Conservation (phyloP, 2,888 invertebrate species). For the Magallana nippona region DNA sequence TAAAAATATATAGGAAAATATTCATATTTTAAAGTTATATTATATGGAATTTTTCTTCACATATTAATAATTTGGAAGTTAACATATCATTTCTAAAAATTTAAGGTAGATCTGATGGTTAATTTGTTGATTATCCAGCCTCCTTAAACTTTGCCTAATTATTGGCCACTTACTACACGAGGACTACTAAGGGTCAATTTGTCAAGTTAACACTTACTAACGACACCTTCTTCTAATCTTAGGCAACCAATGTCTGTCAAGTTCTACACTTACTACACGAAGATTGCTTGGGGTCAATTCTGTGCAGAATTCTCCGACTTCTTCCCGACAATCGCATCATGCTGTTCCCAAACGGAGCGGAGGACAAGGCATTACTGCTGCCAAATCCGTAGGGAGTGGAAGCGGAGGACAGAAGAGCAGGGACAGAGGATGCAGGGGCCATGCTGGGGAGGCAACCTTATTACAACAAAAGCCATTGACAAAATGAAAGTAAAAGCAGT, state of each 20-base stretch:
- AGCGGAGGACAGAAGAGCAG: slow-evolving; percentile 58
- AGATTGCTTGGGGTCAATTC: slow-evolving; percentile 56
- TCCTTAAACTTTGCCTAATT: too few species aligned
- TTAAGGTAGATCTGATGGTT: too few species aligned
- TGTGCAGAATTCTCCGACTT: slow-evolving; percentile 48
- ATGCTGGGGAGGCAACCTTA: slow-evolving; percentile 46
- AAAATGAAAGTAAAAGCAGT: slow-evolving; percentile 22
- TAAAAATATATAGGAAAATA: too few species aligned
- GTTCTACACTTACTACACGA: slow-evolving; percentile 63
- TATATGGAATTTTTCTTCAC: too few species aligned
- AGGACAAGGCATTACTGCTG: slow-evolving; percentile 49
- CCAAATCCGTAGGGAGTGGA: slow-evolving; percentile 58
- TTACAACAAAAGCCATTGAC: not conserved
- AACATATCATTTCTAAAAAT: too few species aligned
- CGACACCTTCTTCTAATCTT: too few species aligned
- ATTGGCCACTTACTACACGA: too few species aligned
- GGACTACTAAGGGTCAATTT: too few species aligned
- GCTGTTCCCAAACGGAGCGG: slow-evolving; percentile 60
- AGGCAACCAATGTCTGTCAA: not conserved
- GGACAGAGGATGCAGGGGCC: slow-evolving; percentile 57
- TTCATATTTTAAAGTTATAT: too few species aligned
- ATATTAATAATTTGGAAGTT: too few species aligned
- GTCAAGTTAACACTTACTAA: too few species aligned
- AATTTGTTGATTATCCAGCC: too few species aligned
- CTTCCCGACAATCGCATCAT: slow-evolving; percentile 55